Evolutionary conservation across 2,113 vertebrate species (phyloP).

Genomic region (Gymnogyps californianus): DNA sequence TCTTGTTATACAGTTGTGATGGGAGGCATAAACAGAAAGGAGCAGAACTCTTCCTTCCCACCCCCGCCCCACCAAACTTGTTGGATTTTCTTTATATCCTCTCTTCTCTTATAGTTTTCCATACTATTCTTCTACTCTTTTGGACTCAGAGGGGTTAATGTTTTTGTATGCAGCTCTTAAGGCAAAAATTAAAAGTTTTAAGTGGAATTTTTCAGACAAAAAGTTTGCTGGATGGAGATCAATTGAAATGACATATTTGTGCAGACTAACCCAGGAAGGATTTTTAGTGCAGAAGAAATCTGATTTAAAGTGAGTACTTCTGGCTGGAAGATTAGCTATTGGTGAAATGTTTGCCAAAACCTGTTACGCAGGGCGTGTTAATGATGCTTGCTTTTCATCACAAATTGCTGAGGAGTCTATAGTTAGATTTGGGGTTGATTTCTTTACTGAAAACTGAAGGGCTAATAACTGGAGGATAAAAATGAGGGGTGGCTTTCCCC

Average conservation of each 20-base stretch:
- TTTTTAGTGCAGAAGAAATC: slow-evolving; percentile 45
- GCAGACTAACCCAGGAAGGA: slow-evolving; percentile 16
- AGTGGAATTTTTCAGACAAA: slow-evolving; percentile 32
- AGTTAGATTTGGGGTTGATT: not conserved
- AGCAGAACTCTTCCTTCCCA: not conserved
- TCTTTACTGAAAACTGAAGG: not conserved
- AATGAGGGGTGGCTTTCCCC: not conserved
- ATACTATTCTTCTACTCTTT: not conserved
- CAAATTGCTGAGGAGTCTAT: not conserved
- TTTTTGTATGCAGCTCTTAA: not conserved
- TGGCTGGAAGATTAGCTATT: not conserved
- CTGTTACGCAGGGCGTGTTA: not conserved
- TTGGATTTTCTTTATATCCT: not conserved
- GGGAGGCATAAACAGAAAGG: not conserved
- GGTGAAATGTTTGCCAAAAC: slow-evolving; percentile 7
- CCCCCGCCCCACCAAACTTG: not conserved
- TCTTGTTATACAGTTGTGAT: not conserved
- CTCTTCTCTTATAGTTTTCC: not conserved
- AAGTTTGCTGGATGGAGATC: slow-evolving; percentile 35
- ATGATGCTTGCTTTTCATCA: not conserved
- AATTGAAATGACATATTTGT: slow-evolving; percentile 38
- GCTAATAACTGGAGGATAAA: not conserved
- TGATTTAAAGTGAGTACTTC: slow-evolving; percentile 40
- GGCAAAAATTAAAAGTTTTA: not conserved
- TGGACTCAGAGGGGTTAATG: not conserved